Evolutionary conservation across 2,113 vertebrate genomes (phyloP), one percentile per base, ranked within the genome.

Genomic region (Chaetura pelagica): DNA sequence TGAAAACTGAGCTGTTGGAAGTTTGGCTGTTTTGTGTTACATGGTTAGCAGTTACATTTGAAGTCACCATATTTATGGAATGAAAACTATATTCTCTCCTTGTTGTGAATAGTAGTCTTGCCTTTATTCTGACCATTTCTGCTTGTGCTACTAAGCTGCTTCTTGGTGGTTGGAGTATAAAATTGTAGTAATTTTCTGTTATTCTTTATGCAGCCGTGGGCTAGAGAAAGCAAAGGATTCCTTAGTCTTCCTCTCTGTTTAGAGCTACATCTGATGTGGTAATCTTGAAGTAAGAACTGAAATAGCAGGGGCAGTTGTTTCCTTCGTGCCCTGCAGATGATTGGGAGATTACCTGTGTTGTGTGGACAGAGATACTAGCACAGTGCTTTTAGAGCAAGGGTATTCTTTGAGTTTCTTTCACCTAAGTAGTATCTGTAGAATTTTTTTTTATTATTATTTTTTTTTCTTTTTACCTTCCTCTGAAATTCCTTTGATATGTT

Each of bases 91-190:
- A 5, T 34, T 67, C 8, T 71, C 21, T 74, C 21, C 19, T 77
- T 87, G 57, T 38, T 0, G 0, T 40, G 26, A 48, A 20, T 13
- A 32, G 3, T 22, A n/a, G 18, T 29, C 24, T 64, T 79, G 22
- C 44, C 15, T 71, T 87, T 63, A 52, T 74, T 17, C 18, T 57
- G 15, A 34, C 35, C 0, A 7, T 42, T 76, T 79, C 35, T 83
- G 19, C n/a, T 89, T 0, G 0, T 26, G 52, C 19, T 64, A 7
- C 29, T 51, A 13, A 55, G 24, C 14, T 63, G 34, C 42, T 71
- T 8, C 21, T 57, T 61, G 68, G n/a, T 8, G 44, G 51, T 32
- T 7, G 23, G 27, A 80, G 11, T n/a, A 55, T 72, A 54, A 82
- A 66, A 24, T 18, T 61, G 21, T 46, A 73, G 58, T 68, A 29